Base-by-base conservation (phyloP, 2,113 vertebrate genomes). In the Odobenus rosmarus region DNA sequence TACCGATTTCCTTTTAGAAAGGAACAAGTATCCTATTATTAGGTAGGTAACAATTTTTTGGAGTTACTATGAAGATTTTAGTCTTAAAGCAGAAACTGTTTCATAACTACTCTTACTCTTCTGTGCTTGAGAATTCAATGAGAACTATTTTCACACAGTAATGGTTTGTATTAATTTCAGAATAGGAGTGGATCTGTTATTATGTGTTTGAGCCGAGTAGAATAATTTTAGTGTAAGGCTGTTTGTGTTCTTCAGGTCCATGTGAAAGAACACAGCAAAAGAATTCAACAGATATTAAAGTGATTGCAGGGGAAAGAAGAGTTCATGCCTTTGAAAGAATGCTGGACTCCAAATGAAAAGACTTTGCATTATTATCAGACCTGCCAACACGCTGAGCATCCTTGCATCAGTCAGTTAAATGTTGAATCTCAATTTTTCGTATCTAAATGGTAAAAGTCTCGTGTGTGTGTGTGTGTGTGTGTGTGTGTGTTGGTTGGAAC, bases 131-230 rank as follows among this genome's bases (percentile, higher is more conserved):
- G 33, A 87, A 90, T 95, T 88, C 72, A 62, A 0, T 57, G 39
- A 94, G 31, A n/a, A 36, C 2, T 24, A 6, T 94, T 92, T 93
- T 46, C 74, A 76, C 83, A 61, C 55, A 80, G 36, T 42, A 31
- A 36, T 57, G 33, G 36, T 9, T 92, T 31, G 21, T 49, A 53
- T 82, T 85, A 53, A 72, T 92, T 96, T 97, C 90, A 90, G 83
- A 18, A 24, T 55, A 69, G 15, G 69, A 86, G 57, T 59, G 49
- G 53, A 46, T n/a, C 26, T 21, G 21, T 59, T 69, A 39, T 55
- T 28, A 33, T 57, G 21, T 15, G 5, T 64, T 69, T 96, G 42
- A 64, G n/a, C 21, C 16, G 39, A 77, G 24, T 19, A 57, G 76
- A 74, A 51, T 33, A 59, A 36, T 46, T 67, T 21, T 14, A 28